Evolutionary conservation across 2,113 vertebrate species (phyloP), one percentile per base, ranked within the genome.

Genomic region (Silurus asotus): DNA sequence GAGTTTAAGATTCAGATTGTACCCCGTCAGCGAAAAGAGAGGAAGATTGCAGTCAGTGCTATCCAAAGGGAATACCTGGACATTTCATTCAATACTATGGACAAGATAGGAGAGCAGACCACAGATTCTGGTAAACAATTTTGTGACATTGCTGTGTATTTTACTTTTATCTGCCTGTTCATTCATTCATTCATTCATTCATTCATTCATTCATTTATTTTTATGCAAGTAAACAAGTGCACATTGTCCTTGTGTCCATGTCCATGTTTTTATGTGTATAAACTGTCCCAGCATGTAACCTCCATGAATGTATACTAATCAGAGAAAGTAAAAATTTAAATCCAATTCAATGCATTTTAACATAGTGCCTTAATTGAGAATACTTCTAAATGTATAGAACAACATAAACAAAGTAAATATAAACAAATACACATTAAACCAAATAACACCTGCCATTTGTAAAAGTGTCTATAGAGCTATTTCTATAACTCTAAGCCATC

Each of bases 1-100:
- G 97, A 99, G 88, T 99, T 99, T 89, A 99, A 98, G 93, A 99
- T 99, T 89, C 98, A 99, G 91, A 99, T 99, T 28, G 96, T 99
- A 72, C 98, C 98, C 70, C 94, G 98, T 37, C 98, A 99, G 88
- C 95, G 97, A 75, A 99, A 99, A 82, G 96, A 99, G 92, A 96
- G 98, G 84, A 99, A 99, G 94, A 99, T 99, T 49, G 98, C 98
- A 0, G 98, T 99, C 86, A 99, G 98, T 9, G 98, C 98, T 85
- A 99, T 99, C 91, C 98, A 99, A 94, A 98, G 98, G 84, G 98
- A 99, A 87, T 99, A 99, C 91, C 94, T 99, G 81, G 98, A 99
- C 91, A 98, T 99, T 91, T 96, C 98, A 11, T 98, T 99, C 93
- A 98, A 97, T 93, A 96, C 96, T 49, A 95, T 97, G 28, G 98